Evolutionary conservation across 2,797 vertebrate species (phyloP).

Genomic region (Malacoraja senta): DNA sequence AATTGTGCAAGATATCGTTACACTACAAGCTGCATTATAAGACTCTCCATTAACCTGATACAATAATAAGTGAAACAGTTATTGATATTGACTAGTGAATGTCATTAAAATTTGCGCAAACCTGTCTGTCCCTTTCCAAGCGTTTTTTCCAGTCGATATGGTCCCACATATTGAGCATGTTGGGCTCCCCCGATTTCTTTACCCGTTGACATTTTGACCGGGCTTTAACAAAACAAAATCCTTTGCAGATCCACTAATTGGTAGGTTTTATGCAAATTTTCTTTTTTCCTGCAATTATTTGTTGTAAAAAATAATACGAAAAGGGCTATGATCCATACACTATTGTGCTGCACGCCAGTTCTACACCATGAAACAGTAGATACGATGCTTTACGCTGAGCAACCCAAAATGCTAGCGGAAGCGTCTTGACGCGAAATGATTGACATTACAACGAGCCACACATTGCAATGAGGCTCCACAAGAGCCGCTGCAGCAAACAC

Average conservation of each 20-base stretch:
- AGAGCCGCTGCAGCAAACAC: background rate
- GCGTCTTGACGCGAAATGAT: constrained; percentile 48
- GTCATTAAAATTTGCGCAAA: constrained; percentile 59
- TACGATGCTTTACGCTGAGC: constrained; percentile 42
- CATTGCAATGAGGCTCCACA: background rate
- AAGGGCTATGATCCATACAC: constrained; percentile 52
- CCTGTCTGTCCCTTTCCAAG: constrained; percentile 99
- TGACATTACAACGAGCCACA: constrained; percentile 51
- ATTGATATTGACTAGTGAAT: constrained; percentile 18
- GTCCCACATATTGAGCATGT: constrained; percentile 98
- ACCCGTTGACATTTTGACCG: constrained; percentile 79
- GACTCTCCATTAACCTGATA: background rate
- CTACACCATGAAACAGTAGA: constrained; percentile 36
- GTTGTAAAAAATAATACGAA: background rate
- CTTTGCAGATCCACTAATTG: constrained; percentile 32
- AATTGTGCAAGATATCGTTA: background rate
- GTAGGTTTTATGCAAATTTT: constrained; percentile 6
- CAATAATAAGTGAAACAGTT: constrained; percentile 4
- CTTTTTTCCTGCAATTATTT: background rate
- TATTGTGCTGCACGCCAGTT: constrained; percentile 51
- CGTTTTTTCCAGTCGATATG: constrained; percentile 97
- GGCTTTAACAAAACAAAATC: constrained; percentile 8
- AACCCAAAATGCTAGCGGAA: constrained; percentile 46
- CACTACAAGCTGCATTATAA: background rate
- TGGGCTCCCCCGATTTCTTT: constrained; percentile 94